phyloP scores from a whole-genome alignment of 1,140 invertebrate genomes.

The Alviniconcha marisindica region DNA sequence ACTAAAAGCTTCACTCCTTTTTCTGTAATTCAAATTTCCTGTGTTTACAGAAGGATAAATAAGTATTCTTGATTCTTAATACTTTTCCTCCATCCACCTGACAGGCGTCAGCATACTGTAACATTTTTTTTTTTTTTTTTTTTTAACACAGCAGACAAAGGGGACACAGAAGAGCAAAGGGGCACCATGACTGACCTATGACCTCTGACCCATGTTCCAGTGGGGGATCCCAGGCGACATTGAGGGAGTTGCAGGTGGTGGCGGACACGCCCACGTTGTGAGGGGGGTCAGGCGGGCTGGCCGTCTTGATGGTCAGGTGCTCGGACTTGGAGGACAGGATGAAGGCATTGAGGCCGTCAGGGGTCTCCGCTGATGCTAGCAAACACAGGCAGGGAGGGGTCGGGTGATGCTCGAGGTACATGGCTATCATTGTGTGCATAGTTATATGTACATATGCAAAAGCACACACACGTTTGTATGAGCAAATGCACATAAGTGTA shows the following conservation, averaged over 20 bases:
- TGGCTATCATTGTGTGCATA: too few relatives aligned
- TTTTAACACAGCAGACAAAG: neutral
- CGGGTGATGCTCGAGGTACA: neutral
- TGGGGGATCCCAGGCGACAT: conserved; percentile 74
- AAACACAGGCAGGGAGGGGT: neutral
- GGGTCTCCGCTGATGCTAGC: conserved; percentile 50
- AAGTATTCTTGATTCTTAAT: too few relatives aligned
- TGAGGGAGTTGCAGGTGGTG: conserved; percentile 73
- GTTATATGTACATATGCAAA: too few relatives aligned
- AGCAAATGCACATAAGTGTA: neutral
- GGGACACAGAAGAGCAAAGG: neutral
- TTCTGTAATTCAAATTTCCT: too few relatives aligned
- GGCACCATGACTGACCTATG: conserved; percentile 61
- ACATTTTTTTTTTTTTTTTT: neutral
- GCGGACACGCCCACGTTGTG: conserved; percentile 71
- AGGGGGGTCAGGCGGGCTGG: conserved; percentile 72
- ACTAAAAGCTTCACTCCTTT: too few relatives aligned
- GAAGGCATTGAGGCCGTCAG: conserved; percentile 64
- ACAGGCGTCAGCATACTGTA: too few relatives aligned
- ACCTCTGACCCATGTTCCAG: conserved; percentile 74
- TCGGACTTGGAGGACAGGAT: conserved; percentile 74
- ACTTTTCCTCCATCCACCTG: too few relatives aligned
- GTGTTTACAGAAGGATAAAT: too few relatives aligned
- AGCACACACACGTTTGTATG: too few relatives aligned
- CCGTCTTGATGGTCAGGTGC: conserved; percentile 71